A percentile compares a stretch with the other conserved stretches of the same genome.
These are phyloP conservation scores for Conchocele bisecta DNA, from an alignment of 2,888 invertebrate genomes.

Conservation along the genomic window DNA sequence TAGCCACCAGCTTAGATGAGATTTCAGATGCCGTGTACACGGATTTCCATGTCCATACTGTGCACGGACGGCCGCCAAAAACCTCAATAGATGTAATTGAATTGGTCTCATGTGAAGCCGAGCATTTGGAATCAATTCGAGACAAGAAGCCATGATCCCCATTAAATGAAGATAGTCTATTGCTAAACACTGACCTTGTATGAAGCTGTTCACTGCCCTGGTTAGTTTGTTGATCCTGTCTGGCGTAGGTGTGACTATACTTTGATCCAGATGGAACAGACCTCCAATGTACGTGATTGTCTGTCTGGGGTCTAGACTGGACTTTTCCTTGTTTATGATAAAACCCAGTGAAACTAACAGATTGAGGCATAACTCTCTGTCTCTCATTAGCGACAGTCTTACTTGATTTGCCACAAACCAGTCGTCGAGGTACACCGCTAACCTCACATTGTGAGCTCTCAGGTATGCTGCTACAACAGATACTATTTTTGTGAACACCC, in stretches of 20 bases:
- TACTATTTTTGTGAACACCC: slow-evolving; percentile 37
- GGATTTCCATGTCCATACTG: slow-evolving; percentile 9
- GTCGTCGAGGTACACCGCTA: slow-evolving; percentile 47
- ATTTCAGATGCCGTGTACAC: slow-evolving; percentile 9
- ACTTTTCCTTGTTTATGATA: slow-evolving; percentile 47
- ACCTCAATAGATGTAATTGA: slow-evolving; percentile 14
- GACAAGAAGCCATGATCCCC: slow-evolving; percentile 25
- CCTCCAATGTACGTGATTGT: slow-evolving; percentile 32
- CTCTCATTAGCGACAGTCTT: slow-evolving; percentile 7
- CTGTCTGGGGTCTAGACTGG: slow-evolving; percentile 21
- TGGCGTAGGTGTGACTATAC: slow-evolving; percentile 25
- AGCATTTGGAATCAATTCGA: slow-evolving; percentile 12
- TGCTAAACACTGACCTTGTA: not conserved
- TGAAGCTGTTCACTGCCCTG: not conserved
- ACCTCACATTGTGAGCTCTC: slow-evolving; percentile 14
- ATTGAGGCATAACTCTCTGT: slow-evolving; percentile 21
- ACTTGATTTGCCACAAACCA: slow-evolving; percentile 29
- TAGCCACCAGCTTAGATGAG: slow-evolving; percentile 38
- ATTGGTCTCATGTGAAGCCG: slow-evolving; percentile 21
- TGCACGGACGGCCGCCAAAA: slow-evolving; percentile 12
- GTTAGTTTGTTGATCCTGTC: slow-evolving; percentile 24
- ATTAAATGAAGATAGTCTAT: slow-evolving; percentile 27
- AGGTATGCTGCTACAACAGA: slow-evolving; percentile 37
- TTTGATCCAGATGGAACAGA: slow-evolving; percentile 14
- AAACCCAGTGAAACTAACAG: slow-evolving; percentile 39